Conservation (phyloP, 2,888 invertebrate species). For the Drosophila borealis region DNA sequence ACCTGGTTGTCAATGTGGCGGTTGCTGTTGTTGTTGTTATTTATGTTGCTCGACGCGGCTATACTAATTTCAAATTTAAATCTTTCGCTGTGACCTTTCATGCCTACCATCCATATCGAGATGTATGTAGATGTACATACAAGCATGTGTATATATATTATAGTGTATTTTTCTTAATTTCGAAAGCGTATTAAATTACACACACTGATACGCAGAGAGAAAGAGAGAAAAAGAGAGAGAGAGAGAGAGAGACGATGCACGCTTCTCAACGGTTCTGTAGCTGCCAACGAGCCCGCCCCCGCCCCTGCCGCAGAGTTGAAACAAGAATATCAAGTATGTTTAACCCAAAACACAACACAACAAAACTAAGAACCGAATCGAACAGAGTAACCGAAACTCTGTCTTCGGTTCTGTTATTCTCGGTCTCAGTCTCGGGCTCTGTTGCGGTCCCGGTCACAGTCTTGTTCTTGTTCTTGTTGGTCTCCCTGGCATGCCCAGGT, state of each 20-base stretch:
- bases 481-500: constrained; percentile 48
- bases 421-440: constrained; percentile 5
- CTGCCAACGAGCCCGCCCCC: constrained; percentile 29
- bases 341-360: constrained; percentile 73
- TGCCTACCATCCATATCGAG: constrained; percentile 61
- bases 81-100: constrained; percentile 79
- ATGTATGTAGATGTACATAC: constrained; percentile 17
- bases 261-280: constrained; percentile 19
- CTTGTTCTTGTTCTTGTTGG: constrained; percentile 29
- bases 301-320: constrained; percentile 55
- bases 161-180: constrained; percentile 71
- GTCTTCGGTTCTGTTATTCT: constrained; percentile 40
- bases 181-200: constrained; percentile 81
- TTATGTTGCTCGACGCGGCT: constrained; percentile 64
- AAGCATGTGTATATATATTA: constrained; percentile 31
- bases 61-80: constrained; percentile 77
- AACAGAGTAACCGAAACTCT: constrained; percentile 23
- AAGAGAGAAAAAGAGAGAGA: neutral
- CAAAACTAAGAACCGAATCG: constrained; percentile 32
- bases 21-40: constrained; percentile 45
- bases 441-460: constrained; percentile 4
- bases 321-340: constrained; percentile 82
- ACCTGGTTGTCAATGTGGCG: constrained; percentile 40
- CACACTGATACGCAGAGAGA: constrained; percentile 30
- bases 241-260: constrained; percentile 9